These are phyloP conservation scores for Zaprionus obscuricornis DNA, from an alignment of 2,888 invertebrate species.

Conservation along the genomic window DNA sequence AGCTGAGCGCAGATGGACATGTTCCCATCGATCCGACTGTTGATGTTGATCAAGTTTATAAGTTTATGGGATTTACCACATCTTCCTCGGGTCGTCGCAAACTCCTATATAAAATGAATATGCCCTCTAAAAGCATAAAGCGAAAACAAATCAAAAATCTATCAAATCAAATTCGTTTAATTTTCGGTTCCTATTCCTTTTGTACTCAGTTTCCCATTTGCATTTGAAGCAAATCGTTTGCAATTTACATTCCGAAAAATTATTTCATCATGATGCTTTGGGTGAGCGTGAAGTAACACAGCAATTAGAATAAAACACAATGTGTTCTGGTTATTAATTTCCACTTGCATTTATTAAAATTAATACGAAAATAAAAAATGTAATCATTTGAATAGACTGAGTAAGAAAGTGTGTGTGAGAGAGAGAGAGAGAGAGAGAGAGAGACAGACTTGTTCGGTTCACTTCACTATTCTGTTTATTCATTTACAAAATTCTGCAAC, in stretches of 20 bases:
- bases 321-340: slow-evolving; percentile 63
- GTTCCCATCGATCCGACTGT: too few species aligned
- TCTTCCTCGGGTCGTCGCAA: too few species aligned
- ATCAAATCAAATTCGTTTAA: too few species aligned
- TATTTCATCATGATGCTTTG: slow-evolving; percentile 10
- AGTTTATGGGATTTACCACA: too few species aligned
- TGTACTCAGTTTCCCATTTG: background rate
- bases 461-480: background rate
- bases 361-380: slow-evolving; percentile 33
- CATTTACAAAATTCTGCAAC: background rate
- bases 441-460: slow-evolving; percentile 13
- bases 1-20: too few species aligned
- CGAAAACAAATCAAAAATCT: too few species aligned
- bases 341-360: slow-evolving; percentile 45
- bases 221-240: background rate
- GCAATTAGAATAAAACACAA: background rate
- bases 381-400: slow-evolving; percentile 20
- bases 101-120: too few species aligned
- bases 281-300: slow-evolving; percentile 8
- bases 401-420: too few species aligned
- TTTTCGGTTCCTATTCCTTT: background rate
- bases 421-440: too few species aligned
- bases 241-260: background rate
- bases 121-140: too few species aligned
- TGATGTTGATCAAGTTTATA: too few species aligned